phyloP scores from a whole-genome alignment of 2,888 invertebrate species.

The Xanthia icteritia region DNA sequence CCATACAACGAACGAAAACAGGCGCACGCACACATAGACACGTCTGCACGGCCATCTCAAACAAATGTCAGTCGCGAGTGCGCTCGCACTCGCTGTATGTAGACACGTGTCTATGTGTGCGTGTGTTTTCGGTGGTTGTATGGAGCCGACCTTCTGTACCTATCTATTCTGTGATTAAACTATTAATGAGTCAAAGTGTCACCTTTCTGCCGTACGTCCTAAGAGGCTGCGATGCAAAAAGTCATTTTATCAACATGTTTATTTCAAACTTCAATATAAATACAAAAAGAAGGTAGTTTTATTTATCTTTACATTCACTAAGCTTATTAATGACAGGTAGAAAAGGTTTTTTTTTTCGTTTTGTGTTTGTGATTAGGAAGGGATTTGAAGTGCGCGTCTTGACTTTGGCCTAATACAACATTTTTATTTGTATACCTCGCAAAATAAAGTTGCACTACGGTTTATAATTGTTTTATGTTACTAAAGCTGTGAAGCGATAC shows the following conservation, averaged over 20 bases:
- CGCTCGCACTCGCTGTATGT: not conserved
- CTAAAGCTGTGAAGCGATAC: conserved; percentile 1
- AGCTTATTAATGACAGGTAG: conserved; percentile 28
- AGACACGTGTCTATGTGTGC: conserved; percentile 16
- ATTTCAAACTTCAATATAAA: conserved; percentile 60
- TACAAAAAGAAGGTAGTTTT: conserved; percentile 45
- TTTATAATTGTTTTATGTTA: not conserved
- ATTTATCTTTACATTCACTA: conserved; percentile 26
- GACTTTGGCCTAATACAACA: conserved; percentile 11
- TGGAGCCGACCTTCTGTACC: conserved; percentile 8
- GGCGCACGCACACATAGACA: conserved; percentile 16
- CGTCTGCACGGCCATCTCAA: not conserved
- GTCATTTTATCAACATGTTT: conserved; percentile 74
- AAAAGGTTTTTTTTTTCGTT: conserved; percentile 8
- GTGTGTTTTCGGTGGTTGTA: conserved; percentile 4
- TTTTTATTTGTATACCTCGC: conserved; percentile 45
- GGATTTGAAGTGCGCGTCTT: conserved; percentile 42
- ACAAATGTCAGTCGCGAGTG: conserved; percentile 1
- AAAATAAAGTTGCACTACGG: conserved; percentile 53
- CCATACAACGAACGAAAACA: not conserved
- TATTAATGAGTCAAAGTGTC: conserved; percentile 76
- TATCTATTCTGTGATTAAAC: conserved; percentile 49
- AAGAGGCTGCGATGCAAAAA: conserved; percentile 89
- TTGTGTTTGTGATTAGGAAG: conserved; percentile 41
- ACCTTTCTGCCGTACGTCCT: conserved; percentile 89